Evolutionary conservation across 2,888 invertebrate species (phyloP).

Genomic region (Melanostoma scalare): DNA sequence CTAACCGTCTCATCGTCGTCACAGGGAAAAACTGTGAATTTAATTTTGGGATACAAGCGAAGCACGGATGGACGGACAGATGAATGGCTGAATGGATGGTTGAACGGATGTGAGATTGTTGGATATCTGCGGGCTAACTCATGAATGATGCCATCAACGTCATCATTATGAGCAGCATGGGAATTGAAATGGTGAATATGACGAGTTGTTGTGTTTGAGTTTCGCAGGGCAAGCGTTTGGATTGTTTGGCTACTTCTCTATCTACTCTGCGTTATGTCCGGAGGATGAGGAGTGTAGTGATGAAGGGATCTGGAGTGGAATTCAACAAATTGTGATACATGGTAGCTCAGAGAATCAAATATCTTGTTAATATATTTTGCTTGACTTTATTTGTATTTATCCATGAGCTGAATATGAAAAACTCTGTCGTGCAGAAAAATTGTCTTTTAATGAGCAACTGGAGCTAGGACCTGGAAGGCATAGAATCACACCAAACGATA

Average conservation of each 20-base stretch:
- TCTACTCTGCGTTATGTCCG: no score
- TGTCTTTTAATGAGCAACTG: no score
- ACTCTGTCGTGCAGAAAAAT: no score
- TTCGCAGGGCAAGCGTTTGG: background rate
- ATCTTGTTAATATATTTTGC: no score
- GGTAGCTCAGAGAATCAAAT: no score
- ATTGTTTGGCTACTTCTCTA: no score
- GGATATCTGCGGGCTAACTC: constrained; percentile 42
- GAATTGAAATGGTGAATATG: constrained; percentile 29
- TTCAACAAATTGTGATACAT: constrained; percentile 1
- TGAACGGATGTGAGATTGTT: constrained; percentile 11
- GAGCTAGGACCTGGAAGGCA: no score
- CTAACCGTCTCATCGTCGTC: background rate
- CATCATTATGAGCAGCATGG: constrained; percentile 30
- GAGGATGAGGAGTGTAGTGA: background rate
- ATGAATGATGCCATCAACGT: constrained; percentile 45
- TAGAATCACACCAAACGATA: no score
- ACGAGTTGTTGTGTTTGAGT: background rate
- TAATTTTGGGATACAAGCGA: constrained; percentile 38
- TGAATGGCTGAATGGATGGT: constrained; percentile 9
- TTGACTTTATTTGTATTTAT: no score
- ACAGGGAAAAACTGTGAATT: constrained; percentile 24
- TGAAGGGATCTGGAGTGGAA: background rate
- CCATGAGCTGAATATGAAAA: no score
- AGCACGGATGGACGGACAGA: constrained; percentile 8